phyloP scores from a whole-genome alignment of 2,797 vertebrate species.

The Heliangelus exortis region DNA sequence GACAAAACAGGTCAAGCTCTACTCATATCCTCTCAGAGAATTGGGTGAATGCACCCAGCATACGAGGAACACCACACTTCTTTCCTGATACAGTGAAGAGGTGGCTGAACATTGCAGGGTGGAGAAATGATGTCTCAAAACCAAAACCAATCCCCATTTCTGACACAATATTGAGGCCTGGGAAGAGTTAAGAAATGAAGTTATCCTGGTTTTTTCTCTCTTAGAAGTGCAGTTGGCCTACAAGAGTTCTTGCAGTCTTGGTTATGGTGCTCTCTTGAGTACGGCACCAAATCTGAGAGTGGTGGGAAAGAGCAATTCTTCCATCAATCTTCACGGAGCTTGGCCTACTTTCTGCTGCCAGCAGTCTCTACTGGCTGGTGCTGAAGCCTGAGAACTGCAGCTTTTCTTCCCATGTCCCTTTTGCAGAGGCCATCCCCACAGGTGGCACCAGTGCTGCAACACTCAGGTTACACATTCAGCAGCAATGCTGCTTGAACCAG shows the following conservation, averaged over 20 bases:
- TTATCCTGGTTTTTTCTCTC: background rate
- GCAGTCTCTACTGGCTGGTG: accelerated
- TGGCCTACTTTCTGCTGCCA: background rate
- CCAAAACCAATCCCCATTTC: background rate
- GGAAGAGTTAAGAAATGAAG: background rate
- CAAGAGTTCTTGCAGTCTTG: background rate
- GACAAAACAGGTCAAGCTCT: background rate
- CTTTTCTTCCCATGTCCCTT: background rate
- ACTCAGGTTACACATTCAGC: background rate
- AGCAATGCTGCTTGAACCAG: background rate
- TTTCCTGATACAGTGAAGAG: background rate
- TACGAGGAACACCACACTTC: background rate
- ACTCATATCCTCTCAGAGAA: background rate
- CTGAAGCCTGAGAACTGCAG: background rate
- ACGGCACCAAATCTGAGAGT: background rate
- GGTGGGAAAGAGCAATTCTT: background rate
- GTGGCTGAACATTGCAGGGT: background rate
- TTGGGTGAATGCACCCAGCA: background rate
- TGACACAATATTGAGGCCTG: background rate
- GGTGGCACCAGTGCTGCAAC: background rate
- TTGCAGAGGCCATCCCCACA: background rate
- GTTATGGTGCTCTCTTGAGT: background rate
- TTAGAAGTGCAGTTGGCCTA: background rate
- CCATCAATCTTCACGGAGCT: too few species aligned
- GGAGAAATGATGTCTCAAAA: background rate